phyloP scores from a whole-genome alignment of 2,797 vertebrate genomes.

The Chelidonichthys spinosus region DNA sequence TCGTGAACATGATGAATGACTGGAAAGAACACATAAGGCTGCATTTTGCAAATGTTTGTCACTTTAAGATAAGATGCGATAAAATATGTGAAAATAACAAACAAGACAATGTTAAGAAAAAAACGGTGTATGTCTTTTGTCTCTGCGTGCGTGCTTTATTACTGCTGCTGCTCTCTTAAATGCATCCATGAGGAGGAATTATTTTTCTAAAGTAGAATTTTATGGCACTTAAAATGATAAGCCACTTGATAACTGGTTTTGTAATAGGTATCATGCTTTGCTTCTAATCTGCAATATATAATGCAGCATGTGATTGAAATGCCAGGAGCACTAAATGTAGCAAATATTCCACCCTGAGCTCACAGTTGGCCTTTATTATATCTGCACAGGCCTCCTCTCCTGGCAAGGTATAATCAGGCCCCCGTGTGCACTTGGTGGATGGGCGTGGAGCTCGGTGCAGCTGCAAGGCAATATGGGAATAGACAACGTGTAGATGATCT shows the following conservation, averaged over 20 bases:
- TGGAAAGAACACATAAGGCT: neutral
- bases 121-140: too few species aligned
- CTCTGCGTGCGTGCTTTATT: neutral
- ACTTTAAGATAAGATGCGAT: neutral
- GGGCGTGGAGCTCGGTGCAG: conserved; percentile 68
- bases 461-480: conserved; percentile 60
- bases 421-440: conserved; percentile 54
- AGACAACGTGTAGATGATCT: conserved; percentile 65
- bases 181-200: neutral
- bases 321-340: conserved; percentile 14
- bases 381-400: conserved; percentile 27
- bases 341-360: conserved; percentile 7
- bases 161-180: neutral
- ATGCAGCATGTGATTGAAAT: neutral
- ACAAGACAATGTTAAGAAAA: neutral
- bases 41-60: conserved; percentile 7
- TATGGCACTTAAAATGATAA: neutral
- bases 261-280: neutral
- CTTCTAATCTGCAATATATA: neutral
- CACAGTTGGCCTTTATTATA: conserved; percentile 19
- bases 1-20: neutral
- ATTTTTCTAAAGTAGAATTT: neutral
- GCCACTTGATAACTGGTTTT: neutral
- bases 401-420: conserved; percentile 53
- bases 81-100: neutral